Percentiles rank a stretch among this genome's conserved stretches.
Conservation (phyloP, 1,140 invertebrate species). For the Acromyrmex charruanus region DNA sequence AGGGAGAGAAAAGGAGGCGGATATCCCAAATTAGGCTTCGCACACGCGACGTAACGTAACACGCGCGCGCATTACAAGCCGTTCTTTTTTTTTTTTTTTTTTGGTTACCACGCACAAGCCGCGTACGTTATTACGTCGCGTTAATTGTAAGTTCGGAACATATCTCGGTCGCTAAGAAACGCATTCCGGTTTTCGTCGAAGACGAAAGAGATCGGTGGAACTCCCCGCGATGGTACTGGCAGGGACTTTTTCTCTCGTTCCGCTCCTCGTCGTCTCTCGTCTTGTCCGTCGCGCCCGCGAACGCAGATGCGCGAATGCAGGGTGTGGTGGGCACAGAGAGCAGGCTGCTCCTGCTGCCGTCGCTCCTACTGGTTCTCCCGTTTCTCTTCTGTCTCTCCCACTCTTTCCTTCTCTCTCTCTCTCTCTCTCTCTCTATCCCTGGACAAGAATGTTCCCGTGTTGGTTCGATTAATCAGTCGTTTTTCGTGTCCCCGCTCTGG, state of each 20-base stretch:
- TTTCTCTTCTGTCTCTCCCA: not conserved
- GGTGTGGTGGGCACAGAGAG: slow-evolving; percentile 27
- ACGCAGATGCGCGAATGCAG: slow-evolving; percentile 58
- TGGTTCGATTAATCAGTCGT: slow-evolving; percentile 78
- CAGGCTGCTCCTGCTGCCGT: not conserved
- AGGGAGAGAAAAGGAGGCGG: not conserved
- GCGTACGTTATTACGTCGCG: slow-evolving; percentile 60
- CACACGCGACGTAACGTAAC: slow-evolving; percentile 36
- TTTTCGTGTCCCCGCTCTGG: slow-evolving; percentile 74
- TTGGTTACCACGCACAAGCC: not conserved
- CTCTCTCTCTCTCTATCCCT: slow-evolving; percentile 22
- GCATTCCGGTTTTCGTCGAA: slow-evolving; percentile 67
- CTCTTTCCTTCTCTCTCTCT: not conserved
- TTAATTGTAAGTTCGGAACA: slow-evolving; percentile 69
- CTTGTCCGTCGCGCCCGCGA: slow-evolving; percentile 31
- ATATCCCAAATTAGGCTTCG: slow-evolving; percentile 59
- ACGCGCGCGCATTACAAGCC: slow-evolving; percentile 29
- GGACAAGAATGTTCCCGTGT: slow-evolving; percentile 75
- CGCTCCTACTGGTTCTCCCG: slow-evolving; percentile 30
- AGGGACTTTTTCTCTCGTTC: slow-evolving; percentile 62
- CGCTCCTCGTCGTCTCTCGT: slow-evolving; percentile 14
- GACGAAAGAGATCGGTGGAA: slow-evolving; percentile 60
- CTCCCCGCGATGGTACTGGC: slow-evolving; percentile 62
- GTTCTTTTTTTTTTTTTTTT: slow-evolving; percentile 15
- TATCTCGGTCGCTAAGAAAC: slow-evolving; percentile 60